Conservation (phyloP, 2,113 vertebrate genomes). For the Holacanthus passer region DNA sequence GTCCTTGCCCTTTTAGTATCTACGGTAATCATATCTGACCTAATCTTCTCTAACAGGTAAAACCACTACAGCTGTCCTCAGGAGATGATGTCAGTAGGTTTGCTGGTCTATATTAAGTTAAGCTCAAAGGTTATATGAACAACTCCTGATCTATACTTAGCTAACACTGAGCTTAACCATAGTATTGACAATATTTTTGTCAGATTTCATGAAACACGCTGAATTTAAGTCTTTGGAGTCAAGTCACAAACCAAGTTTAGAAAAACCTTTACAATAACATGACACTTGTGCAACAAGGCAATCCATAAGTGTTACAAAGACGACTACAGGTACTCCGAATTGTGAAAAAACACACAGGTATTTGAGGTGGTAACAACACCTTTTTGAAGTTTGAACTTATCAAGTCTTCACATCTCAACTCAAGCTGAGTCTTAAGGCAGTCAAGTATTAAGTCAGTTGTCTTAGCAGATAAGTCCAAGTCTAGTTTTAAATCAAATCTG, state of each 20-base stretch:
- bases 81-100: neutral
- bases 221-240: neutral
- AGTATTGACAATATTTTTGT: neutral
- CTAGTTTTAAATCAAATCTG: too few species aligned
- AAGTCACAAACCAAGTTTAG: neutral
- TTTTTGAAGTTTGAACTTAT: neutral
- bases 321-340: neutral
- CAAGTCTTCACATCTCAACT: neutral
- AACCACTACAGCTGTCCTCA: neutral
- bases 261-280: neutral
- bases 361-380: too few species aligned
- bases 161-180: neutral
- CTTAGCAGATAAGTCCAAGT: neutral
- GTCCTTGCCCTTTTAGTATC: neutral
- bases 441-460: neutral
- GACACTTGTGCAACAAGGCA: too few species aligned
- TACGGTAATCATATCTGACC: neutral
- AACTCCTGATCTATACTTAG: conserved; percentile 11
- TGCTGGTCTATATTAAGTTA: conserved; percentile 17
- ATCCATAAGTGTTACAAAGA: neutral
- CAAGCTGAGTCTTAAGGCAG: neutral
- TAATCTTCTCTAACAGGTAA: conserved; percentile 50
- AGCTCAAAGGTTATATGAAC: conserved; percentile 10
- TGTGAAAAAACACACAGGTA: too few species aligned
- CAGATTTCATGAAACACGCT: neutral